A percentile compares a stretch with the other conserved stretches of the same genome.
phyloP scores from a whole-genome alignment of 1,140 invertebrate species.

The Vollenhovia emeryi region DNA sequence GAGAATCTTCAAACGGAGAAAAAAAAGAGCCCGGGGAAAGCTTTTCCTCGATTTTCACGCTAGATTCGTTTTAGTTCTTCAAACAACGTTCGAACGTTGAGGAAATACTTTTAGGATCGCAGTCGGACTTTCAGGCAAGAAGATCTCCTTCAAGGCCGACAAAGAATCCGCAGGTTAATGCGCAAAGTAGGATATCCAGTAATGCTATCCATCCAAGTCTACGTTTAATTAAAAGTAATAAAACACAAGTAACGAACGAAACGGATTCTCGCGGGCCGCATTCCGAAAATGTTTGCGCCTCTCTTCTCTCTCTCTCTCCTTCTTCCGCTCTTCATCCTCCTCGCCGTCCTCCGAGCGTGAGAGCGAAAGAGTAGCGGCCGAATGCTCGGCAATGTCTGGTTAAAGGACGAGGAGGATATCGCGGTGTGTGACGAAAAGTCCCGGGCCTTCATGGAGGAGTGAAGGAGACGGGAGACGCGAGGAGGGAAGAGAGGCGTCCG shows the following conservation, averaged over 20 bases:
- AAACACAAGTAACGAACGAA: constrained; percentile 43
- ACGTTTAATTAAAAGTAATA: constrained; percentile 55
- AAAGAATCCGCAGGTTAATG: neutral
- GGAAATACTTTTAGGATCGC: neutral
- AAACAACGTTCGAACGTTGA: neutral
- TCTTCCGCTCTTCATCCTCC: neutral
- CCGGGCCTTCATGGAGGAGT: neutral
- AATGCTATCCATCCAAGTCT: neutral
- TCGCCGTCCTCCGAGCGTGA: constrained; percentile 17
- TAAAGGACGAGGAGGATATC: constrained; percentile 26
- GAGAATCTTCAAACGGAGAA: neutral
- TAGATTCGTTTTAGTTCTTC: neutral
- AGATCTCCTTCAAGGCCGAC: neutral
- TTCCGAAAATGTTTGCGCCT: constrained; percentile 48
- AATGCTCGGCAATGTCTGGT: constrained; percentile 13
- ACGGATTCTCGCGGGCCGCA: constrained; percentile 27
- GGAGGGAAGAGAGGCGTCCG: neutral
- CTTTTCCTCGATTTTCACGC: neutral
- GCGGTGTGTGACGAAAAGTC: constrained; percentile 52
- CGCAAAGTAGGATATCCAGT: neutral
- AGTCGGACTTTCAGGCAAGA: neutral
- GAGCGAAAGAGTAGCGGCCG: constrained; percentile 38
- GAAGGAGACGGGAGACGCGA: neutral
- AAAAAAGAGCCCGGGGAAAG: neutral
- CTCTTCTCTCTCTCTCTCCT: neutral